Base-by-base conservation (phyloP, 2,797 vertebrate genomes). In the Xerus rutilus region DNA sequence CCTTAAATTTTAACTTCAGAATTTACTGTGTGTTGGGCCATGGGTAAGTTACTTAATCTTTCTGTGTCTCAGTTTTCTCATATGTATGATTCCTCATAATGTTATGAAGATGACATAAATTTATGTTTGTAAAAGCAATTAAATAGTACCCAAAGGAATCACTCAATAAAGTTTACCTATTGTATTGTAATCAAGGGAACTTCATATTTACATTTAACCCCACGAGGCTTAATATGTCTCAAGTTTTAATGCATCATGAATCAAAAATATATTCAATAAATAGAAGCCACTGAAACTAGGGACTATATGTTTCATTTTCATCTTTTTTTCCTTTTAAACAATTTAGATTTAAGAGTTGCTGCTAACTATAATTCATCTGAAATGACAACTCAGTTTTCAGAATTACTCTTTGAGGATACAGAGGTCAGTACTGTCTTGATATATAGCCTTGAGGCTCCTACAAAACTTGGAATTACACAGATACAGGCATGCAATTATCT, bases 111-210 rank as follows among this genome's bases (percentile, higher is more conserved):
- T 89, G 43, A 43, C 72, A 3, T 35, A 32, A 49, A n/a, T 73
- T 85, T 94, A 64, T 52, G 7, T 65, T 28, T 20, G 13, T 20
- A 64, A 72, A 72, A 76, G 12, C 5, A 85, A 89, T 86, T 91
- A 91, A 86, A 86, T 3, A 35, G 73, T 91, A 18, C 25, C 69
- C 83, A 81, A 62, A 57, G 57, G 79, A 94, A 91, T 39, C 28
- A 39, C 76, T 86, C 30, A 64, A 4, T 52, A 65, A 82, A 91
- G 21, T 28, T 83, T 83, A 52, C 59, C 49, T 39, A 43, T 32
- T 52, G 78, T 35, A 73, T 20, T 93, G 7, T 7, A 78, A 52
- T 81, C 35, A 11, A 39, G 28, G 30, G 30, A 59, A 28, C n/a
- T 74, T 78, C 4, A 47, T 47, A 70, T 15, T 79, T 47, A 62